phyloP scores from a whole-genome alignment of 2,888 invertebrate species.

The Eurytoma adleriae region DNA sequence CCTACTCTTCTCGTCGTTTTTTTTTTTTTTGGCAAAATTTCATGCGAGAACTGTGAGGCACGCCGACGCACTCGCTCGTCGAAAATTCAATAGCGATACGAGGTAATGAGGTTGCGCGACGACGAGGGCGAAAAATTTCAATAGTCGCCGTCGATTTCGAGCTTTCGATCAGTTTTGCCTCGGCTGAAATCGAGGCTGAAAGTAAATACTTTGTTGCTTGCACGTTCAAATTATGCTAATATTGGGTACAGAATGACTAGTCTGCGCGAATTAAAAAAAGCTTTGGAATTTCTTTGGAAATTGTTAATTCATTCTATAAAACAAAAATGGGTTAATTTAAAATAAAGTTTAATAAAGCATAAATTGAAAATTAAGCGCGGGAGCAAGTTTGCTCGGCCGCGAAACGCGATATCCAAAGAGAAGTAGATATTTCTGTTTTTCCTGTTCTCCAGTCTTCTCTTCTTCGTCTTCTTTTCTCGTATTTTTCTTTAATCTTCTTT shows the following conservation, averaged over 20 bases:
- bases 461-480: slow-evolving; percentile 56
- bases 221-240: no score
- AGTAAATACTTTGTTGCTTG: no score
- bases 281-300: no score
- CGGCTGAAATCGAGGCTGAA: neutral
- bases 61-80: neutral
- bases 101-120: slow-evolving; percentile 38
- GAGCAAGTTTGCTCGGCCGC: slow-evolving; percentile 56
- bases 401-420: slow-evolving; percentile 67
- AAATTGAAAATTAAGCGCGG: neutral
- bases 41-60: slow-evolving; percentile 37
- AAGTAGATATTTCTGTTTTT: slow-evolving; percentile 59
- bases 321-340: neutral
- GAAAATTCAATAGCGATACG: slow-evolving; percentile 42
- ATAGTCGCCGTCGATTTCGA: no score
- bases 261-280: no score
- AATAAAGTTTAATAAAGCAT: slow-evolving; percentile 32
- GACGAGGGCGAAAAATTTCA: slow-evolving; percentile 27
- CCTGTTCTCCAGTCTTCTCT: slow-evolving; percentile 55
- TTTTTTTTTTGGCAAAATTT: slow-evolving; percentile 31
- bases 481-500: slow-evolving; percentile 54
- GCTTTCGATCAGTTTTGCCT: slow-evolving; percentile 27
- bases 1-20: neutral
- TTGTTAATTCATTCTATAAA: no score
- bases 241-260: no score